phyloP scores from a whole-genome alignment of 2,113 vertebrate species.

The Lepus timidus region DNA sequence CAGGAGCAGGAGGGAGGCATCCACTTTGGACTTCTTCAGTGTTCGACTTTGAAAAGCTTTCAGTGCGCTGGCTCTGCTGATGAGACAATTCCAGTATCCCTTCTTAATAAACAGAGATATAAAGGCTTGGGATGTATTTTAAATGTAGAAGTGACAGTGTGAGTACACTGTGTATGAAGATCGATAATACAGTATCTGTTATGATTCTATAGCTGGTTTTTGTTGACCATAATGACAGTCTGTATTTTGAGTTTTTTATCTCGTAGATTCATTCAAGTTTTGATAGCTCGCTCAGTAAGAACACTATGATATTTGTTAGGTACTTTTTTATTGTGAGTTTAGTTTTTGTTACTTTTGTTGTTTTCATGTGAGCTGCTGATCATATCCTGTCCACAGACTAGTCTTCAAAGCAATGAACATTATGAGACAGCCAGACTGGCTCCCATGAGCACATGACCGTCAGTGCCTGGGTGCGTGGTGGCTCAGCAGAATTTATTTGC shows the following conservation, averaged over 20 bases:
- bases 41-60: constrained; percentile 79
- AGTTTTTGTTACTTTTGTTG: not conserved
- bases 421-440: not conserved
- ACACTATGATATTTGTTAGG: not conserved
- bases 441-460: not conserved
- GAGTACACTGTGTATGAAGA: not conserved
- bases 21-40: constrained; percentile 43
- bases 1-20: not conserved
- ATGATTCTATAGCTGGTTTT: not conserved
- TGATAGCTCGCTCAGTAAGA: not conserved
- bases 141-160: not conserved
- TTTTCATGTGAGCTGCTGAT: constrained; percentile 25
- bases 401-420: constrained; percentile 35
- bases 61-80: constrained; percentile 43
- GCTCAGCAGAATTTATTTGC: not conserved
- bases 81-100: not conserved
- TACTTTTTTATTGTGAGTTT: not conserved
- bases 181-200: not conserved
- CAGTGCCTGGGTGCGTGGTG: not conserved
- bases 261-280: not conserved
- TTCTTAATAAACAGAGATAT: not conserved
- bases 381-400: not conserved
- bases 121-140: not conserved
- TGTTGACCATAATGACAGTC: not conserved
- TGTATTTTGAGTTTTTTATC: not conserved